Evolutionary conservation across 2,888 invertebrate genomes (phyloP), one percentile per base, ranked within the genome.

Genomic region (Erebia aethiops): DNA sequence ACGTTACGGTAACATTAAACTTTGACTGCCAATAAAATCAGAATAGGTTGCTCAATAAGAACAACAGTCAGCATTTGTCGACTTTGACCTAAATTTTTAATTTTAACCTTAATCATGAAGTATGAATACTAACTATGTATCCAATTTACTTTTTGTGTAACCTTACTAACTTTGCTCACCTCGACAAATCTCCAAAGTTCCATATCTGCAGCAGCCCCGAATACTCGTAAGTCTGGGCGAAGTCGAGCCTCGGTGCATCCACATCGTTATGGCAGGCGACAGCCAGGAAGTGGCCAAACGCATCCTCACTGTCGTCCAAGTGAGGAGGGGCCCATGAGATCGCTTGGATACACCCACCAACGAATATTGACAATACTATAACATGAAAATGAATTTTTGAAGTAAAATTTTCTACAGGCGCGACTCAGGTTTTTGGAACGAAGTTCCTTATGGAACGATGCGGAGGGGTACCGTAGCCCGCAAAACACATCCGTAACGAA

Each of bases 121-220:
- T 26, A 26, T 26, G 26, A 26, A 26, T 3, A 26, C 26, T 26
- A 26, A 26, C 4, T 26, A 3, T 3, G 2, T 26, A 26, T 26
- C 26, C 26, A 26, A 2, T 26, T 26, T 26, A 26, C 26, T 26
- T 26, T 26, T 26, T 21, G 54, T 54, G 3, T 54, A 2, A 16
- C 9, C 16, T 54, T 9, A 54, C n/a, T 18, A 46, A 46, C 46
- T 8, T 21, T 13, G 80, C 77, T 89, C 74, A 89, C 94, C 83
- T 54, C 81, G 79, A 51, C 94, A 90, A 74, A 11, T 84, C 77
- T 0, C 94, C 95, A 69, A 94, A 92, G 80, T 95, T 93, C 97
- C 97, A 97, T 77, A 97, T 94, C 85, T 97, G 97, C 78, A 97
- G 89, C 2, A 95, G 80, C n/a, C 93, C 94, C 4, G 90, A 87